Percentiles rank a stretch among this genome's conserved stretches.
phyloP scores from a whole-genome alignment of 2,797 vertebrate genomes.

The Petrocephalus schoutedeni region DNA sequence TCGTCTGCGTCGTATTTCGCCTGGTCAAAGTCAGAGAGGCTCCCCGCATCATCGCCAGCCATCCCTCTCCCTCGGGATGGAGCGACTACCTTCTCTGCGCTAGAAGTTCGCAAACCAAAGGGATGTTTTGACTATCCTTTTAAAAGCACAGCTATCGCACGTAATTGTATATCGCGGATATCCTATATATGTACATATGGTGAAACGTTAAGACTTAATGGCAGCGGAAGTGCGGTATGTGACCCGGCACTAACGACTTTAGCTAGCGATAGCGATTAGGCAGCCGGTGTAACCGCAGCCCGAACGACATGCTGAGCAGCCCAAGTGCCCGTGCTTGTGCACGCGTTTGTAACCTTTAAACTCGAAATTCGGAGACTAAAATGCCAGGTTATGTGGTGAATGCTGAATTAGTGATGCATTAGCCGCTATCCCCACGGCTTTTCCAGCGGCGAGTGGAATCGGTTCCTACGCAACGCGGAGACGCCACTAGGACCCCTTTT shows the following conservation, averaged over 20 bases:
- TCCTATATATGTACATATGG: not conserved
- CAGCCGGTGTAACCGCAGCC: not conserved
- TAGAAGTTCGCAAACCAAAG: not conserved
- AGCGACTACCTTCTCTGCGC: not conserved
- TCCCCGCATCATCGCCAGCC: constrained; percentile 57
- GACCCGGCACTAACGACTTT: not conserved
- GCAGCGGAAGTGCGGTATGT: not conserved
- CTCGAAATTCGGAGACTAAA: not conserved
- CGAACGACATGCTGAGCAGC: not conserved
- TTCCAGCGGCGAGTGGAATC: not conserved
- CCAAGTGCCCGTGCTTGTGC: not conserved
- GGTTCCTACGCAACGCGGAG: constrained; percentile 30
- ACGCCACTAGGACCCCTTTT: constrained; percentile 23
- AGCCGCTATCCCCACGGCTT: too few species aligned
- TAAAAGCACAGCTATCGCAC: not conserved
- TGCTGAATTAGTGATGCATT: not conserved
- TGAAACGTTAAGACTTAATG: not conserved
- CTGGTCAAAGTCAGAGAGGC: constrained; percentile 65
- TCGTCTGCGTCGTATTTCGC: constrained; percentile 74
- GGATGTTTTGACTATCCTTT: not conserved
- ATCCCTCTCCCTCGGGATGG: constrained; percentile 29
- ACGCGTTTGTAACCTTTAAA: not conserved
- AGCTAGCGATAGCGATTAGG: not conserved
- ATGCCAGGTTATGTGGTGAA: not conserved
- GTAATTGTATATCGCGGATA: not conserved